Base-by-base conservation (phyloP, 2,888 invertebrate genomes). In the Eremobia ochroleuca region DNA sequence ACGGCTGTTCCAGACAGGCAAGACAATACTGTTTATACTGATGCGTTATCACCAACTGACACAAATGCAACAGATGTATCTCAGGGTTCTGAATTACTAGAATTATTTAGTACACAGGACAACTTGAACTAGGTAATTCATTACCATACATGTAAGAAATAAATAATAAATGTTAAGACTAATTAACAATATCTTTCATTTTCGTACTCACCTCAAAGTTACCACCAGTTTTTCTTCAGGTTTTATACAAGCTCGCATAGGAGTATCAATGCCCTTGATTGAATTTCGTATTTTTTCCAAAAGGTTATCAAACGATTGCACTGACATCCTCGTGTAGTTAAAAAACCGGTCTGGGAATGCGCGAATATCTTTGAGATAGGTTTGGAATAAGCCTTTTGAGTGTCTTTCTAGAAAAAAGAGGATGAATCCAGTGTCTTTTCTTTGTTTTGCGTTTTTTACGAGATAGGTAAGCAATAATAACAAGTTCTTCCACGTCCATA, bases 21-120 rank as follows among this genome's bases (percentile, higher is more conserved):
- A 52, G 52, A 52, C 4, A n/a, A 52, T n/a, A n/a, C n/a, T 52
- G 4, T 52, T 52, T 52, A 52, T 52, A 52, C 52, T 52, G 52
- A 52, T 25, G n/a, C 52, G 52, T 52, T 52, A 52, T 52, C 52
- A 52, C 25, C 52, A 52, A 52, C 52, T 52, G 25, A 52, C 25
- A 52, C 85, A 86, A 86, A 88, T 85, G 85, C 81, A 87, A 83
- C 85, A 86, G 85, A 89, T 88, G n/a, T n/a, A n/a, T 85, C 85
- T 87, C 88, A 88, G 84, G 82, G 78, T 87, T 88, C 87, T 87
- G 86, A 88, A 85, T 85, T 86, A 86, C 81, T 88, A 88, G 83
- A 89, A 85, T 72, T 87, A 85, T 89, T 88, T 89, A 64, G 73
- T 73, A 73, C 78, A 74, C 74, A 69, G 74, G 70, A 74, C 49